Conservation (phyloP, 2,888 invertebrate genomes). For the Epirrita christyi region DNA sequence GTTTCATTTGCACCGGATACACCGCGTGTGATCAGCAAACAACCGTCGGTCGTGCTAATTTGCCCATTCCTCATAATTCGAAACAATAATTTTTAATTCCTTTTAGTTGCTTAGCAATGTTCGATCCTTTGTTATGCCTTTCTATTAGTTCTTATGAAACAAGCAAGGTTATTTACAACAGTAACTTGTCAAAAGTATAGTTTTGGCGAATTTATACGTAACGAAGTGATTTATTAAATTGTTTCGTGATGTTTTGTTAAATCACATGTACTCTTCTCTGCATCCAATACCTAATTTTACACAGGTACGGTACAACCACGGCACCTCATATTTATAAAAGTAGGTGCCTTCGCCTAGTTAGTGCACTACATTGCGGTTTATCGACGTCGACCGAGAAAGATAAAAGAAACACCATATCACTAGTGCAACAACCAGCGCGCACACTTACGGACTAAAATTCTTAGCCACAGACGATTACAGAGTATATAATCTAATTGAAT, state of each 20-base stretch:
- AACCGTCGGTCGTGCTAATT: constrained; percentile 58
- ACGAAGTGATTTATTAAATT: background rate
- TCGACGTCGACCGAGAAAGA: constrained; percentile 57
- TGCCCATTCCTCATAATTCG: constrained; percentile 55
- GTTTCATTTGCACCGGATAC: constrained; percentile 55
- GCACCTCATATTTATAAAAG: constrained; percentile 4
- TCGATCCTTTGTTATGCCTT: constrained; percentile 22
- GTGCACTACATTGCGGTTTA: constrained; percentile 39
- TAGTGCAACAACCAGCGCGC: constrained; percentile 28
- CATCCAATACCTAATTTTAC: too few relatives aligned
- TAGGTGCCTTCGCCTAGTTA: constrained; percentile 15
- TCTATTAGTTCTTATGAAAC: constrained; percentile 4
- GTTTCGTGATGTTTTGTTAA: background rate
- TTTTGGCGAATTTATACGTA: background rate
- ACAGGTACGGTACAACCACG: background rate
- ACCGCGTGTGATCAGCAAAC: constrained; percentile 73
- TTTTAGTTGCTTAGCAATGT: constrained; percentile 22
- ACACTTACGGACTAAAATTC: constrained; percentile 24
- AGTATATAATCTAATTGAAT: too few relatives aligned
- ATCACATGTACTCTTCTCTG: too few relatives aligned
- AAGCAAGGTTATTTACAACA: background rate
- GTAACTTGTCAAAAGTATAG: background rate
- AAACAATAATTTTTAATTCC: constrained; percentile 55
- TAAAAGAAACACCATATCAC: constrained; percentile 44
- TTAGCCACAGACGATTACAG: background rate